Evolutionary conservation across 2,113 vertebrate species (phyloP), one percentile per base, ranked within the genome.

Genomic region (Pelodiscus sinensis): DNA sequence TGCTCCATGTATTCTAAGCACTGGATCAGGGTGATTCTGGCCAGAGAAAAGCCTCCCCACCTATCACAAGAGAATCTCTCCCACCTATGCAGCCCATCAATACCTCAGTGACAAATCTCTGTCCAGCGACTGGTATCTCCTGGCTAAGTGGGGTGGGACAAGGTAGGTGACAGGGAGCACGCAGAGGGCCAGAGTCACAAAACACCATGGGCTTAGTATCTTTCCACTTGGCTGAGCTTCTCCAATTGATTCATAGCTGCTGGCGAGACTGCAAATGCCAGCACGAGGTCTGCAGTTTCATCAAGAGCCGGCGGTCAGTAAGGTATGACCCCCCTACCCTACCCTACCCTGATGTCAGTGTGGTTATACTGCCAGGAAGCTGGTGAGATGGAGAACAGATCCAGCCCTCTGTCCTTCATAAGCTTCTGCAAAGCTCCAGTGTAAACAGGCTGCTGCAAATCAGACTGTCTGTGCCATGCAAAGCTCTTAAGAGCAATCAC

Each of bases 61-160:
- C 6, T 31, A 31, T 65, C 27, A 65, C 62, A 65, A 65, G 29
- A 31, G 62, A 12, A 31, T 31, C 29, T 65, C 27, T 31, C 3
- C 60, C 21, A 8, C 2, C 55, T 68, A 0, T 1, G 18, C 31
- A 31, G 9, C 0, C 0, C 29, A 16, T 65, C 13, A 6, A 31
- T 65, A 31, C 29, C 15, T 65, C 62, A 16, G 27, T 31, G 62
- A 65, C 62, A 65, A 65, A 65, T 65, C 62, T 65, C 62, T 65
- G 62, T 65, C 62, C 62, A 31, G 62, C 7, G 29, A 65, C 62
- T 65, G 29, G 14, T n/a, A 65, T 14, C 5, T 65, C 62, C 14
- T 31, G 62, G 29, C 62, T 65, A 16, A 31, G 29, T 7, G 13
- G 29, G 14, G 14, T 65, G 62, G 62, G 14, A 62, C 31, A 29